A percentile compares a stretch with the other conserved stretches of the same genome.
Conservation (phyloP, 2,888 invertebrate genomes). For the Drosophila parthenogenetica region DNA sequence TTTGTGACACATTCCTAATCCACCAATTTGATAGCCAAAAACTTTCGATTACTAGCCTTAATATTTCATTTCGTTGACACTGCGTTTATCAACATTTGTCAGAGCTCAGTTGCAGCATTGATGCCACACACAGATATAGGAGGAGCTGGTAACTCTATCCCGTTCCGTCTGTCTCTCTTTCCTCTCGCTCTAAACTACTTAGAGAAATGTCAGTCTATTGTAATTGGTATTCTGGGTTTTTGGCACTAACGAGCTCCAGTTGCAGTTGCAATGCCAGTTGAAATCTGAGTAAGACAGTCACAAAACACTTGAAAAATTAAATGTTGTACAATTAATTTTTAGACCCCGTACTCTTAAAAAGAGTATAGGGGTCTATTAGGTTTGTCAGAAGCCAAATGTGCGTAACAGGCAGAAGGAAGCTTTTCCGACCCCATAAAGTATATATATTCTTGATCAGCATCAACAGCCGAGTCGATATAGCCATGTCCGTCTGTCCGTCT, state of each 20-base stretch:
- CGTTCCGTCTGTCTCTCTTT: background rate
- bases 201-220: constrained; percentile 35
- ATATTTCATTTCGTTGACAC: constrained; percentile 54
- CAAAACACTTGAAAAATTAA: too few species aligned
- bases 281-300: constrained; percentile 14
- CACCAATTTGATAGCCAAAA: constrained; percentile 37
- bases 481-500: too few species aligned
- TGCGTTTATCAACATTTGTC: constrained; percentile 55
- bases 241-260: constrained; percentile 39
- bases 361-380: too few species aligned
- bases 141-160: background rate
- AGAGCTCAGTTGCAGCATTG: constrained; percentile 32
- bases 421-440: too few species aligned
- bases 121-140: constrained; percentile 26
- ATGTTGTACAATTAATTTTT: too few species aligned
- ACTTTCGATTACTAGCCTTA: constrained; percentile 35
- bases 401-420: too few species aligned
- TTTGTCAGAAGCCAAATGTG: too few species aligned
- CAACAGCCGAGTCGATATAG: too few species aligned
- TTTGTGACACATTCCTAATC: constrained; percentile 43
- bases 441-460: too few species aligned
- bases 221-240: constrained; percentile 48
- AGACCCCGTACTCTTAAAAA: too few species aligned
- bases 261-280: constrained; percentile 19
- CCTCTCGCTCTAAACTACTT: constrained; percentile 10